Evolutionary conservation across 2,113 vertebrate species (phyloP).

Genomic region (Odocoileus hemionus): DNA sequence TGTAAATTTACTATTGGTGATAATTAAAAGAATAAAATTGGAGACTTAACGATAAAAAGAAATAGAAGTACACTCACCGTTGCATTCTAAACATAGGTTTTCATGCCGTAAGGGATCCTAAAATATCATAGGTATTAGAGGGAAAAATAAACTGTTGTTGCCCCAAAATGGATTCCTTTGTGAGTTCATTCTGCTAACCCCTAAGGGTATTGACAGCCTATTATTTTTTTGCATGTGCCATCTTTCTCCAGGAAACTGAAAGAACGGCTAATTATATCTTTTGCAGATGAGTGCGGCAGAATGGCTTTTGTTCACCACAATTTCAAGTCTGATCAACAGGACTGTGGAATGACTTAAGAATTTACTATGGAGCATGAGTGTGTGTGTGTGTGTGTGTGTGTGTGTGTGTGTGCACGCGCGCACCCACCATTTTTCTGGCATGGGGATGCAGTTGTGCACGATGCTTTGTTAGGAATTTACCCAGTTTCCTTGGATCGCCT

Average conservation of each 20-base stretch:
- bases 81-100: conserved; percentile 51
- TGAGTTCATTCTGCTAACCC: conserved; percentile 72
- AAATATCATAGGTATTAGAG: conserved; percentile 51
- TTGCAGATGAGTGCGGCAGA: conserved; percentile 77
- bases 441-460: conserved; percentile 78
- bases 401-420: fast-evolving
- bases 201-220: conserved; percentile 79
- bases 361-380: conserved; percentile 13
- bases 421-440: conserved; percentile 52
- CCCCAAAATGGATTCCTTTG: conserved; percentile 75
- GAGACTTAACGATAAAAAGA: conserved; percentile 40
- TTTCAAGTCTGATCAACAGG: conserved; percentile 75
- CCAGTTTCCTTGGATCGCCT: conserved; percentile 53
- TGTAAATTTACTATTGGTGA: background rate
- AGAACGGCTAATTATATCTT: conserved; percentile 88
- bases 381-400: background rate
- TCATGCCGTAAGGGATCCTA: conserved; percentile 39
- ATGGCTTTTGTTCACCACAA: conserved; percentile 78
- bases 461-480: conserved; percentile 66
- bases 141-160: conserved; percentile 66
- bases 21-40: background rate
- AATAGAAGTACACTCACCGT: conserved; percentile 32
- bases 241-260: conserved; percentile 78
- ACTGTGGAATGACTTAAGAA: conserved; percentile 71
- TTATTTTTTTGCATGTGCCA: conserved; percentile 82